A percentile compares a stretch with the other conserved stretches of the same genome.
These are phyloP conservation scores for Drosophila helvetica DNA, from an alignment of 2,888 invertebrate species.

Conservation along the genomic window DNA sequence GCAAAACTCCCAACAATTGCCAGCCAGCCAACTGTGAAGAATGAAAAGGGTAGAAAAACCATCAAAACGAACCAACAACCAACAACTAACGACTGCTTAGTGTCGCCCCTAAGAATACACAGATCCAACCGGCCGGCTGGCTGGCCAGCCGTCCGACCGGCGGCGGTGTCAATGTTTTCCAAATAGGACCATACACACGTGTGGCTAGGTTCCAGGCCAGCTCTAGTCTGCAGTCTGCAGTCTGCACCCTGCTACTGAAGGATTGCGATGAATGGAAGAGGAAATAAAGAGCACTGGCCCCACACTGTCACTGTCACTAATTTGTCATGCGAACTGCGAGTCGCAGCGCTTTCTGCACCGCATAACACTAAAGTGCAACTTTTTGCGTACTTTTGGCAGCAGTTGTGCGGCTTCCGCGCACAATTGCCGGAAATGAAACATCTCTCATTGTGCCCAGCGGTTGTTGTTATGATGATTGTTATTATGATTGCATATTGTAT, in stretches of 20 bases:
- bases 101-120: background rate
- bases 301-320: constrained; percentile 67
- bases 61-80: constrained; percentile 26
- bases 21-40: constrained; percentile 62
- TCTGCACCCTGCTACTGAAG: background rate
- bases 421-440: constrained; percentile 51
- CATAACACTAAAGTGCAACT: constrained; percentile 72
- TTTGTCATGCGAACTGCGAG: constrained; percentile 63
- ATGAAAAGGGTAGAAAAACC: constrained; percentile 25
- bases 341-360: constrained; percentile 67
- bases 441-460: constrained; percentile 58
- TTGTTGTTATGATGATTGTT: constrained; percentile 67
- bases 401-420: constrained; percentile 28
- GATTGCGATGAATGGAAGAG: constrained; percentile 8
- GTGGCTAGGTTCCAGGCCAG: constrained; percentile 4
- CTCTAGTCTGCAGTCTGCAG: background rate
- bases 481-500: constrained; percentile 56
- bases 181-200: constrained; percentile 18
- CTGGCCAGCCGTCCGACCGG: background rate
- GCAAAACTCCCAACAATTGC: constrained; percentile 62
- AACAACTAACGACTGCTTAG: constrained; percentile 38
- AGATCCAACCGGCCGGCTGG: background rate
- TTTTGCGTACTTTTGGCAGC: constrained; percentile 66
- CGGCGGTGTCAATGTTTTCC: constrained; percentile 23
- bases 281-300: background rate